Evolutionary conservation across 64 coral and sea anemone genomes (phyloP).

Genomic region (Montipora cactus): DNA sequence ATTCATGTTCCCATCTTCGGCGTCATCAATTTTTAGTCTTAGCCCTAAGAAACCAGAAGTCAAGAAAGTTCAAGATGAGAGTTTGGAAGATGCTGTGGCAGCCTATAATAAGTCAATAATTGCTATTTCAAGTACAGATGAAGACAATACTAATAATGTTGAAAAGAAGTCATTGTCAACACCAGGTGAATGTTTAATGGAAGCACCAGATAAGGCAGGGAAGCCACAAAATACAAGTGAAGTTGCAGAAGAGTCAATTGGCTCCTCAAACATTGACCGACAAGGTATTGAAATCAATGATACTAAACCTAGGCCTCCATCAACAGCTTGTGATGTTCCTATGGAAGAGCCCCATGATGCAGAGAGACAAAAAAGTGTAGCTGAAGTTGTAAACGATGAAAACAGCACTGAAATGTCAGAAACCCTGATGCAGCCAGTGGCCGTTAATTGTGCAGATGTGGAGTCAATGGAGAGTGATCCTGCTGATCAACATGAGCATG

Average conservation of each 20-base stretch:
- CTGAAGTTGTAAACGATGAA: background rate
- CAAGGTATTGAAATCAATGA: too few relatives aligned
- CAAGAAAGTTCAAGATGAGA: conserved; percentile 7
- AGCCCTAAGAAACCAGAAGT: conserved; percentile 33
- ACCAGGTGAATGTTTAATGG: background rate
- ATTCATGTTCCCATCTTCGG: conserved; percentile 78
- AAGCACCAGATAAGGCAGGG: background rate
- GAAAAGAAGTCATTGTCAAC: background rate
- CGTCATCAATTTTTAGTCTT: conserved; percentile 52
- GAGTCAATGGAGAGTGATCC: conserved; percentile 1
- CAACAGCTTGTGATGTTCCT: background rate
- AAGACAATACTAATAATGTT: background rate
- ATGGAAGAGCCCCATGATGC: background rate
- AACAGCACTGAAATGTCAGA: background rate
- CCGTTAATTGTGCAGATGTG: background rate
- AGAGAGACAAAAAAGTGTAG: background rate
- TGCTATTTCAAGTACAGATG: background rate
- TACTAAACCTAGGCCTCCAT: too few relatives aligned
- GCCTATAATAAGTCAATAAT: background rate
- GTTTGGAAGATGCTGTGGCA: conserved; percentile 4
- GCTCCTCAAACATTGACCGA: too few relatives aligned
- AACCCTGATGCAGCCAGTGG: background rate
- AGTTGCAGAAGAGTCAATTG: background rate
- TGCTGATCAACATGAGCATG: conserved; percentile 12
- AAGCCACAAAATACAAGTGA: background rate